Evolutionary conservation across 2,888 invertebrate species (phyloP).

Genomic region (Emmelina monodactyla): DNA sequence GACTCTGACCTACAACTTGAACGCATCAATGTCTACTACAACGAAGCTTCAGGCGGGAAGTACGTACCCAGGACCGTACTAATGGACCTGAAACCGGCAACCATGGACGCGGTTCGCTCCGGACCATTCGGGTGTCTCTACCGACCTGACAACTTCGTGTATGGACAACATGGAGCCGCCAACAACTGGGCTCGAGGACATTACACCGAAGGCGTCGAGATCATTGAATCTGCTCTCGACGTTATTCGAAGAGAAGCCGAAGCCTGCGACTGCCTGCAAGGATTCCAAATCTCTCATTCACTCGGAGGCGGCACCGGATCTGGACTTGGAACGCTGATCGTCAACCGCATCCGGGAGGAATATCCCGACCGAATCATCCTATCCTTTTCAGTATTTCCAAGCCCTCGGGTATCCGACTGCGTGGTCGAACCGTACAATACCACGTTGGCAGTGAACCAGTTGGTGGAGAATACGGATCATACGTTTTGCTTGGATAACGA

Average conservation of each 20-base stretch:
- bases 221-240: slow-evolving; percentile 82
- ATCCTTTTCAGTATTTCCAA: slow-evolving; percentile 81
- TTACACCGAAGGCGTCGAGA: slow-evolving; percentile 91
- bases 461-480: slow-evolving; percentile 78
- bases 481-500: slow-evolving; percentile 81
- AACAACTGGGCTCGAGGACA: slow-evolving; percentile 73
- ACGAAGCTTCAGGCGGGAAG: slow-evolving; percentile 69
- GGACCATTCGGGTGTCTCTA: slow-evolving; percentile 86
- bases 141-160: slow-evolving; percentile 90
- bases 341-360: slow-evolving; percentile 87
- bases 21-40: slow-evolving; percentile 80
- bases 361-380: slow-evolving; percentile 89
- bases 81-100: slow-evolving; percentile 47
- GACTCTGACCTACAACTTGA: slow-evolving; percentile 78
- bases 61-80: slow-evolving; percentile 53
- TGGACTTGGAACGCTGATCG: slow-evolving; percentile 70
- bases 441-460: slow-evolving; percentile 82
- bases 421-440: slow-evolving; percentile 80
- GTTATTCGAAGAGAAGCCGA: slow-evolving; percentile 86
- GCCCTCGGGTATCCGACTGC: slow-evolving; percentile 78
- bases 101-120: slow-evolving; percentile 87
- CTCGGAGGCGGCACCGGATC: slow-evolving; percentile 60
- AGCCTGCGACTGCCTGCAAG: slow-evolving; percentile 90
- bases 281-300: slow-evolving; percentile 85
- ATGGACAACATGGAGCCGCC: slow-evolving; percentile 63